Evolutionary conservation across 2,797 vertebrate genomes (phyloP).

Genomic region (Netta rufina): DNA sequence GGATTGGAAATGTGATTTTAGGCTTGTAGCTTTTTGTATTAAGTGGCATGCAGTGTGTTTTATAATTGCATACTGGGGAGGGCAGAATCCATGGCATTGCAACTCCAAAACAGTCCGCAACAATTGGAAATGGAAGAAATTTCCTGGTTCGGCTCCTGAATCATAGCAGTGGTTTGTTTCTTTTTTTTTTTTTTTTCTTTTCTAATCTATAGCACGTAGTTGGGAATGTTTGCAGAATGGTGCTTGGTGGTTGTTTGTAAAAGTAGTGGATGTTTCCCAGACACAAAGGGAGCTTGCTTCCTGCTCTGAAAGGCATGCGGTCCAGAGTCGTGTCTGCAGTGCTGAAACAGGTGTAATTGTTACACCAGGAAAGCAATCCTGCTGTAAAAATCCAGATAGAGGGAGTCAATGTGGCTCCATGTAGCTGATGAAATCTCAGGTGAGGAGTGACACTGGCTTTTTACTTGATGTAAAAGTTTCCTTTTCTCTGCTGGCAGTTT

Average conservation of each 20-base stretch:
- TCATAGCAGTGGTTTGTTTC: not conserved
- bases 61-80: not conserved
- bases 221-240: not conserved
- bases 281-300: not conserved
- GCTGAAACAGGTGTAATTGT: not conserved
- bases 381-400: not conserved
- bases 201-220: not conserved
- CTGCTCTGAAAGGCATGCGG: not conserved
- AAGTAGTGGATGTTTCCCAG: not conserved
- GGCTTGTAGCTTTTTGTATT: not conserved
- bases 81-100: not conserved
- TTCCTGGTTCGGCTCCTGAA: not conserved
- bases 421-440: not conserved
- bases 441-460: not conserved
- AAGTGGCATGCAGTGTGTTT: not conserved
- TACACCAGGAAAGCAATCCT: not conserved
- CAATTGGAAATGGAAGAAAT: not conserved
- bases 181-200: not conserved
- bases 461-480: not conserved
- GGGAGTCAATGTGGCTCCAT: not conserved
- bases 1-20: not conserved
- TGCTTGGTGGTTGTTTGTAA: not conserved
- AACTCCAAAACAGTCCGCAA: not conserved
- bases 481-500: not conserved
- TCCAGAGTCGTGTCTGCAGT: not conserved